A percentile compares a stretch with the other conserved stretches of the same genome.
Evolutionary conservation across 1,140 invertebrate genomes (phyloP).

Genomic region (Megalonaias nervosa): DNA sequence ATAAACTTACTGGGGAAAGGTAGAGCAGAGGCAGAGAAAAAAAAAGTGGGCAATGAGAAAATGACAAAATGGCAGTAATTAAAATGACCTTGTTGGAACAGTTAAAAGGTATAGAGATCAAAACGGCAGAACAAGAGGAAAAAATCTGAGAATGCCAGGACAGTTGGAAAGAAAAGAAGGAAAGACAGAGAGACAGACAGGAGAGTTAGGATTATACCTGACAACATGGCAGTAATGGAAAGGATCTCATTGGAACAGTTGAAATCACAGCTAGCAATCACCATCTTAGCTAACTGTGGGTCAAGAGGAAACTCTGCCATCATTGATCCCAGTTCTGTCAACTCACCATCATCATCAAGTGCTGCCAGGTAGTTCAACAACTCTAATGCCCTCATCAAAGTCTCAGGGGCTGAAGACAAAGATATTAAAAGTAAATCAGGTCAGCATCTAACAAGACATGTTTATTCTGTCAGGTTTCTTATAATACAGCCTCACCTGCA

Average conservation of each 20-base stretch:
- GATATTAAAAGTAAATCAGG: no score
- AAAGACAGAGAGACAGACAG: no score
- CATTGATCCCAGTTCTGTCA: conserved; percentile 79
- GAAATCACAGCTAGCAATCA: conserved; percentile 95
- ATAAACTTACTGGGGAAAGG: no score
- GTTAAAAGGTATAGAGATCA: no score
- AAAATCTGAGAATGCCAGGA: no score
- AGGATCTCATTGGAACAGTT: conserved; percentile 99
- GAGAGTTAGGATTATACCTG: conserved; percentile 79
- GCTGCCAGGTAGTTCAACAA: conserved; percentile 97
- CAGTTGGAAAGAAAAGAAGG: no score
- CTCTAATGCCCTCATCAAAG: conserved; percentile 98
- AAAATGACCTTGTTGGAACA: no score
- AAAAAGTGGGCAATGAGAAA: no score
- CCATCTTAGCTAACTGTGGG: conserved; percentile 99
- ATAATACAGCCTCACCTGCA: no score
- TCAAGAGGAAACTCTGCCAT: conserved; percentile 99
- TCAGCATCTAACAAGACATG: not conserved
- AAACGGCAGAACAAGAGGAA: no score
- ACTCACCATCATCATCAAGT: conserved; percentile 89
- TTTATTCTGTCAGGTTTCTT: not conserved
- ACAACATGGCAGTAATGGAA: conserved; percentile 99
- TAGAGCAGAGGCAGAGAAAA: no score
- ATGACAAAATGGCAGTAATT: no score
- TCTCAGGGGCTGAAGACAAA: conserved; percentile 88